Percentiles rank a stretch among this genome's conserved stretches.
phyloP scores from a whole-genome alignment of 2,797 vertebrate genomes.

The Odontamblyopus rebecca region DNA sequence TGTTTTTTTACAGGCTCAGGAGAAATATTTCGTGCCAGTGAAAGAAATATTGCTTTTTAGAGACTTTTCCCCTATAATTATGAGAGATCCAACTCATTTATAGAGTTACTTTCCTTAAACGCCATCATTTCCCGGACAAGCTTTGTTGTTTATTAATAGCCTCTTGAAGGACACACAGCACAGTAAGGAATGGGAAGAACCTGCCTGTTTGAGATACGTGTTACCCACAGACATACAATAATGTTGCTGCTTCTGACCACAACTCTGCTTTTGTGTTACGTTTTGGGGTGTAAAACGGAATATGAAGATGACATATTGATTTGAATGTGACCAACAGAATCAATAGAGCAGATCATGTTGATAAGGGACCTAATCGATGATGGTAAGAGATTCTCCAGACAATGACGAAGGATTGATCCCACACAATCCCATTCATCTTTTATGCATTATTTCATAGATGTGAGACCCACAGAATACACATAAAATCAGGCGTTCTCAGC shows the following conservation, averaged over 20 bases:
- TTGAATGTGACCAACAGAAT: conserved; percentile 18
- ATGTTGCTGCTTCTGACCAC: conserved; percentile 14
- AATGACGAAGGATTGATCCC: conserved; percentile 13
- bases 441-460: conserved; percentile 1
- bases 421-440: conserved; percentile 1
- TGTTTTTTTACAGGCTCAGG: not conserved
- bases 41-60: conserved; percentile 9
- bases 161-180: conserved; percentile 18
- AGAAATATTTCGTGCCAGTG: not conserved
- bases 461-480: not conserved
- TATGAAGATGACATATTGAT: conserved; percentile 24
- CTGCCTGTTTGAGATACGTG: conserved; percentile 22
- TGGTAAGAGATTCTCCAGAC: conserved; percentile 18
- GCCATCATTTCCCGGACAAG: conserved; percentile 15
- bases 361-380: conserved; percentile 21
- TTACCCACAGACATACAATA: conserved; percentile 9
- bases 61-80: conserved; percentile 16
- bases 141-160: conserved; percentile 23
- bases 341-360: conserved; percentile 18
- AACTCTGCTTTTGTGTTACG: conserved; percentile 19
- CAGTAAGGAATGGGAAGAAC: conserved; percentile 39
- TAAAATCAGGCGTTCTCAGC: not conserved
- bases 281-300: conserved; percentile 19
- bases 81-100: conserved; percentile 28
- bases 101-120: conserved; percentile 21